These are phyloP conservation scores for Chironomus riparius DNA, from an alignment of 2,888 invertebrate species.

Conservation along the genomic window DNA sequence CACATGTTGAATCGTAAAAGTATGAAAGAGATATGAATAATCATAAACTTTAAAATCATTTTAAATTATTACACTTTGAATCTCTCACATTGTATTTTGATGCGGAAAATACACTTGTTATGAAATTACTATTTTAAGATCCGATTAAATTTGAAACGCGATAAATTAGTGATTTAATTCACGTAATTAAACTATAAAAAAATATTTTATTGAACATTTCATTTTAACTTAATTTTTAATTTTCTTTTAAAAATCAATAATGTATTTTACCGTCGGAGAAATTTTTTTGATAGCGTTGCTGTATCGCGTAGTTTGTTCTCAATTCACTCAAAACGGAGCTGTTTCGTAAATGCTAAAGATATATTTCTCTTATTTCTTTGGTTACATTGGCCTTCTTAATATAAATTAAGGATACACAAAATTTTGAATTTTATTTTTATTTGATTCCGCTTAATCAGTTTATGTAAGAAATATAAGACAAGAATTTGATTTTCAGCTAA, in stretches of 20 bases:
- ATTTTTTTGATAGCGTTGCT: neutral
- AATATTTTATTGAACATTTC: neutral
- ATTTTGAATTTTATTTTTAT: neutral
- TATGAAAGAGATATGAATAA: neutral
- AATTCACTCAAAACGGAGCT: neutral
- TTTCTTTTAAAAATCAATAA: neutral
- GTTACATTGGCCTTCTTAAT: neutral
- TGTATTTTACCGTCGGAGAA: neutral
- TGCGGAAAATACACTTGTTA: conserved; percentile 24
- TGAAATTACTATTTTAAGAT: conserved; percentile 4
- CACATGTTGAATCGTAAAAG: neutral
- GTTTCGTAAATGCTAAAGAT: neutral
- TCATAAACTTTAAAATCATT: neutral
- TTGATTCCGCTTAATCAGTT: neutral
- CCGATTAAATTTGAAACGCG: neutral
- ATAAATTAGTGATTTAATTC: conserved; percentile 4
- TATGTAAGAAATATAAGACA: neutral
- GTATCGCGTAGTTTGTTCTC: neutral
- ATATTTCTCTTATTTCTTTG: neutral
- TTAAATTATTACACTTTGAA: neutral
- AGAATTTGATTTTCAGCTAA: neutral
- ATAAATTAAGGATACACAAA: neutral
- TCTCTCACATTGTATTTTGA: neutral
- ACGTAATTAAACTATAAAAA: neutral
- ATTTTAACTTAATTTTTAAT: neutral